Base-by-base conservation (phyloP, 2,888 invertebrate species). In the Petrophora chlorosata region DNA sequence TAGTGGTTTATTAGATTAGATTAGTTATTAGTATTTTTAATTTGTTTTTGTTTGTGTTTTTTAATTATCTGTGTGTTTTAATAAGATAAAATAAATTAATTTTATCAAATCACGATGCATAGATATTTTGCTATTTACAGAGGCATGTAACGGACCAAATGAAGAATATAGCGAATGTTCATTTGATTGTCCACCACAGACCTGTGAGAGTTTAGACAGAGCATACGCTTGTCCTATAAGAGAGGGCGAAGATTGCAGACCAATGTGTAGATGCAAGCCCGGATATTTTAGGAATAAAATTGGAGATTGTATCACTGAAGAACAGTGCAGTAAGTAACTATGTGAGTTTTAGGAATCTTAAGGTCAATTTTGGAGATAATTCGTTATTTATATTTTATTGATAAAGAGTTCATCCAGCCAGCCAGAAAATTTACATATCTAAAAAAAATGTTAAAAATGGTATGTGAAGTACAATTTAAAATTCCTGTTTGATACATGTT, bases 251-350 rank as follows among this genome's bases (percentile, higher is more conserved):
- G 17, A 42, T 14, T 64, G 61, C 28, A 43, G 30, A 9, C 56
- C 58, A 5, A 39, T 41, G 3, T 79, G 79, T 39, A 54, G 61
- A 8, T 80, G 79, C 30, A 57, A 69, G 8, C 10, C 54, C 8
- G 72, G 67, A 2, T 71, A 51, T 26, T 73, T 45, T 15, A 71
- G 68, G 12, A 61, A 69, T 29, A 35, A 35, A 9, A 17, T 36
- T 7, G 61, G 61, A 16, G 12, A 42, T 3, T 50, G 49, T 15
- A 46, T 50, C n/a, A 39, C 42, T 26, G 35, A 54, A 23, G 14
- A 38, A 9, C n/a, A 54, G 15, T 54, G 49, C 35, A 22, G 46
- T 54, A 46, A 42, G 56, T 30, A 9, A 8, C 14, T 19, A 19
- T 5, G n/a, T n/a, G n/a, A n/a, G n/a, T n/a, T n/a, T n/a, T n/a